phyloP scores from a whole-genome alignment of 2,113 vertebrate genomes.

The Sinocyclocheilus anophthalmus region DNA sequence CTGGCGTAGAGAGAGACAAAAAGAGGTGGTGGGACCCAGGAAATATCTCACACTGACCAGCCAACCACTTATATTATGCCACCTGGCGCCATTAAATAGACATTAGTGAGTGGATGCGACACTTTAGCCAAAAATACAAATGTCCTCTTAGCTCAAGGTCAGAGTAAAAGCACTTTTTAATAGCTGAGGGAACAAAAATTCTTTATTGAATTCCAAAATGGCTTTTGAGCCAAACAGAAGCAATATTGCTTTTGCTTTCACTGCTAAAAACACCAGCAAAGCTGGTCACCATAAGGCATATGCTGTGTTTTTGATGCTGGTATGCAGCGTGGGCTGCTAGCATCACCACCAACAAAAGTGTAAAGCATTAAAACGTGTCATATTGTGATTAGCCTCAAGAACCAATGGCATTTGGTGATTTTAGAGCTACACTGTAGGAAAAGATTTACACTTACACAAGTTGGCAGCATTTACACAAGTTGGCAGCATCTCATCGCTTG shows the following conservation, averaged over 20 bases:
- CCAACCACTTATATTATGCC: slow-evolving; percentile 11
- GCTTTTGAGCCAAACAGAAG: neutral
- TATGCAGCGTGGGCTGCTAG: neutral
- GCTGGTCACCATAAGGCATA: neutral
- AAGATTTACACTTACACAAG: neutral
- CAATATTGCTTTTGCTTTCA: neutral
- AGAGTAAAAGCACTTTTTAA: slow-evolving; percentile 18
- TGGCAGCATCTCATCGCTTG: neutral
- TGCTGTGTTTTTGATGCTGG: neutral
- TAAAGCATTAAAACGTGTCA: neutral
- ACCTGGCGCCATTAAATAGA: slow-evolving; percentile 12
- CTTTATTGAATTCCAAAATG: neutral
- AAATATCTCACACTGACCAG: neutral
- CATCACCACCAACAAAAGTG: neutral
- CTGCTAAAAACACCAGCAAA: neutral
- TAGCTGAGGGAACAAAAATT: neutral
- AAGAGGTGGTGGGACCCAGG: neutral
- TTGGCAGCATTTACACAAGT: neutral
- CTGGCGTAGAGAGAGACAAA: neutral
- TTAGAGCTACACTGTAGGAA: neutral
- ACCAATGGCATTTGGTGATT: neutral
- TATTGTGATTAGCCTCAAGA: neutral
- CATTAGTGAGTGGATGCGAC: slow-evolving; percentile 23
- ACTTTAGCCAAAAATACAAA: slow-evolving; percentile 13
- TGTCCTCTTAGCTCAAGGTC: slow-evolving; percentile 21